These are phyloP conservation scores for Pogonomyrmex californicus DNA, from an alignment of 1,140 invertebrate species.

Conservation along the genomic window DNA sequence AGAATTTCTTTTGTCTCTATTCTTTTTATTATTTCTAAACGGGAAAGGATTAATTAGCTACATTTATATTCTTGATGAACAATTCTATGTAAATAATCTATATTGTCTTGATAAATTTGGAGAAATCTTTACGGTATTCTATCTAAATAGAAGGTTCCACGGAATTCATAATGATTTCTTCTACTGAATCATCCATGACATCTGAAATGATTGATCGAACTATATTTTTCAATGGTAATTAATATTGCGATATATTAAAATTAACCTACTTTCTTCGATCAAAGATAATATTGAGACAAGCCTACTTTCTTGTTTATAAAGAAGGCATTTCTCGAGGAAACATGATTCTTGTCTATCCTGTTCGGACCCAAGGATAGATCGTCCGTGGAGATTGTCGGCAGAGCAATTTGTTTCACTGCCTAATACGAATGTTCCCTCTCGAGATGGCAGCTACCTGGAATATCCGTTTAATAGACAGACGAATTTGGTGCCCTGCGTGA, in stretches of 20 bases:
- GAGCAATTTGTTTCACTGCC: constrained; percentile 81
- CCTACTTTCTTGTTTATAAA: background rate
- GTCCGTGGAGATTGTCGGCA: constrained; percentile 78
- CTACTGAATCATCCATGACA: background rate
- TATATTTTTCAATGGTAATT: constrained; percentile 60
- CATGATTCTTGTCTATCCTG: constrained; percentile 81
- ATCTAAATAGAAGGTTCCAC: background rate
- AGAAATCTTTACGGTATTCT: background rate
- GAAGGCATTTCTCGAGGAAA: constrained; percentile 71
- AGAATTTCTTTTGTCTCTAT: constrained; percentile 1
- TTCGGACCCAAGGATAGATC: constrained; percentile 79
- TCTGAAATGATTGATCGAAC: constrained; percentile 3
- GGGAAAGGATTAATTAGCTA: background rate
- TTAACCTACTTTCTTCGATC: constrained; percentile 58
- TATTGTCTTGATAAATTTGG: background rate
- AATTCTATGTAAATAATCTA: background rate
- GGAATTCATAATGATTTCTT: background rate
- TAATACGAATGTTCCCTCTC: constrained; percentile 81
- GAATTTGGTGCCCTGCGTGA: constrained; percentile 56
- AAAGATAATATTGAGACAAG: constrained; percentile 29
- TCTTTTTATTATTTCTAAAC: background rate
- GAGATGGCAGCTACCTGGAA: constrained; percentile 70
- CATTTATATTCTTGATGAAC: background rate
- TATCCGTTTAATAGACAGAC: constrained; percentile 55
- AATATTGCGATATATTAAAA: constrained; percentile 65